A percentile compares a stretch with the other conserved stretches of the same genome.
These are phyloP conservation scores for Phylloscopus trochiloides DNA, from an alignment of 2,113 vertebrate genomes.

Conservation along the genomic window DNA sequence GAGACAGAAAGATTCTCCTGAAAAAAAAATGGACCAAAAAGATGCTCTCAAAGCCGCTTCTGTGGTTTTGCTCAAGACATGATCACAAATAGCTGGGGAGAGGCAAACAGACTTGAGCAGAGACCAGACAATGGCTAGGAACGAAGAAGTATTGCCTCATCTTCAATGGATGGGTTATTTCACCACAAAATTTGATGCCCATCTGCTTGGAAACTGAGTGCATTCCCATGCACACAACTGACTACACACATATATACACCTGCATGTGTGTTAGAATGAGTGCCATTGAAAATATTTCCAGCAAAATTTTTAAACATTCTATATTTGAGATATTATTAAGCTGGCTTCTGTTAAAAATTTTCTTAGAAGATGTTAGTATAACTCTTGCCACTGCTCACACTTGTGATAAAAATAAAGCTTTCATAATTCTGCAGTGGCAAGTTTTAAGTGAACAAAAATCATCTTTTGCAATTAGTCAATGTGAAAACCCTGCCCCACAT, in stretches of 20 bases:
- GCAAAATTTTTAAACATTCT: not conserved
- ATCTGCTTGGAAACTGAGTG: not conserved
- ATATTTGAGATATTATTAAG: not conserved
- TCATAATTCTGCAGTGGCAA: not conserved
- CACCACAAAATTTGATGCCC: not conserved
- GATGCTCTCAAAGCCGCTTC: not conserved
- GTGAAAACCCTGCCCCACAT: not conserved
- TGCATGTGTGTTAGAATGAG: not conserved
- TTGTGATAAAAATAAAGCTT: not conserved
- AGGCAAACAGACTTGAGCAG: not conserved
- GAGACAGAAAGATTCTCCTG: not conserved
- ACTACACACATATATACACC: accelerated
- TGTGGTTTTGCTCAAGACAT: not conserved
- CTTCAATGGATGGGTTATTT: not conserved
- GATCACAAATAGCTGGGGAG: not conserved
- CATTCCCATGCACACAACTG: not conserved
- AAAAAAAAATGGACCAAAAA: not conserved
- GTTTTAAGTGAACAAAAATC: not conserved
- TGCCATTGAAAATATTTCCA: not conserved
- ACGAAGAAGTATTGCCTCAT: not conserved
- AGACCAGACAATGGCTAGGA: not conserved
- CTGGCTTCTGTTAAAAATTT: not conserved
- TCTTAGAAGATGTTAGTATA: not conserved
- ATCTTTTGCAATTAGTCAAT: not conserved
- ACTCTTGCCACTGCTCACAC: not conserved